A percentile compares a stretch with the other conserved stretches of the same genome.
phyloP scores from a whole-genome alignment of 2,113 vertebrate genomes.

The Cyrtonyx montezumae region DNA sequence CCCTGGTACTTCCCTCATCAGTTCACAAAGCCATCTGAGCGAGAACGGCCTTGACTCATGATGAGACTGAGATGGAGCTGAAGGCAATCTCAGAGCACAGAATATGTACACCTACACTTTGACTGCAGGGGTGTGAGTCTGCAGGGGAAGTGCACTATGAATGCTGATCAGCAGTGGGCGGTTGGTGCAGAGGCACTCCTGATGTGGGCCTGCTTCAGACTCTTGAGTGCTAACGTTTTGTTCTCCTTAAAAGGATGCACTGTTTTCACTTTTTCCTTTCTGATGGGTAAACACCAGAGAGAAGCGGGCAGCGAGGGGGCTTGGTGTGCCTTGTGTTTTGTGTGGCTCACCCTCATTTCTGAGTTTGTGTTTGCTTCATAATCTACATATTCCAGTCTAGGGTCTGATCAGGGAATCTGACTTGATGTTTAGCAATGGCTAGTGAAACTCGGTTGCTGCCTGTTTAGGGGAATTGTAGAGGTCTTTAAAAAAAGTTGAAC shows the following conservation, averaged over 20 bases:
- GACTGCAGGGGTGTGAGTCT: background rate
- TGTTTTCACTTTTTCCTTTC: slow-evolving; percentile 13
- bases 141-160: background rate
- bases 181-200: background rate
- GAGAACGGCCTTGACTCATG: fast-evolving
- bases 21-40: background rate
- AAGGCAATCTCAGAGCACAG: background rate
- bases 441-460: background rate
- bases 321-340: background rate
- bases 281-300: background rate
- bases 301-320: background rate
- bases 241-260: background rate
- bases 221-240: background rate
- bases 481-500: background rate
- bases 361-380: background rate
- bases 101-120: background rate
- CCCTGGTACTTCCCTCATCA: background rate
- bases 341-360: background rate
- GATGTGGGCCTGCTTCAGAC: background rate
- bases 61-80: background rate
- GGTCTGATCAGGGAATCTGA: background rate
- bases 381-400: background rate
- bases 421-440: background rate
- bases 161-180: background rate
- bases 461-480: background rate